A percentile compares a stretch with the other conserved stretches of the same genome.
Conservation (phyloP, 2,113 vertebrate species). For the Mugil cephalus region DNA sequence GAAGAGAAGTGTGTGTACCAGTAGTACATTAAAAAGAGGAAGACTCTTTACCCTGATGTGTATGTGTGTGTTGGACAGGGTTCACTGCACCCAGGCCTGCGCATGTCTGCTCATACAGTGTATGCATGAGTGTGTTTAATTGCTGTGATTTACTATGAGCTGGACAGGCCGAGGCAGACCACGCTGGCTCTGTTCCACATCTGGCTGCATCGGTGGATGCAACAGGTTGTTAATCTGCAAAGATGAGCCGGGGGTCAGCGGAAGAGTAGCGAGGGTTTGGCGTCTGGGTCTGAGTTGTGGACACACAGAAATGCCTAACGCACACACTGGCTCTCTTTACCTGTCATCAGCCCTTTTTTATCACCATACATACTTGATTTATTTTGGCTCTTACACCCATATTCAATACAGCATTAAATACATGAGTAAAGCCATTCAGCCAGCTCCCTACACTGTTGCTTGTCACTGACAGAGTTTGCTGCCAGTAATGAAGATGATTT, state of each 20-base stretch:
- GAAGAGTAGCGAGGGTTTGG: neutral
- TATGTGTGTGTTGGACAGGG: neutral
- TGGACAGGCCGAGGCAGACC: conserved; percentile 29
- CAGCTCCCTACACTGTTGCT: neutral
- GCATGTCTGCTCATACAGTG: neutral
- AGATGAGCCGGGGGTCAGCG: conserved; percentile 39
- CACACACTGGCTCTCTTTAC: conserved; percentile 13
- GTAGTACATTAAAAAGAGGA: neutral
- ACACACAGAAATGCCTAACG: conserved; percentile 1
- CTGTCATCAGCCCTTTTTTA: conserved; percentile 1
- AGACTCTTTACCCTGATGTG: conserved; percentile 11
- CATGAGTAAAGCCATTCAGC: neutral
- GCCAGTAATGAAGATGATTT: neutral
- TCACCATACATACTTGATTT: neutral
- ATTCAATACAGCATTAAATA: conserved; percentile 18
- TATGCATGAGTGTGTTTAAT: conserved; percentile 33
- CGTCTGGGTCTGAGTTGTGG: neutral
- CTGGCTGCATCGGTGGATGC: conserved; percentile 43
- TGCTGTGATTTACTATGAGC: conserved; percentile 54
- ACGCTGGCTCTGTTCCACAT: conserved; percentile 34
- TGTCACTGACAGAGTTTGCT: conserved; percentile 3
- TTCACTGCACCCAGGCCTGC: neutral
- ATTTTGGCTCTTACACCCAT: neutral
- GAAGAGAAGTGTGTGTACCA: neutral
- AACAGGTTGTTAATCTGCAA: conserved; percentile 61